Evolutionary conservation across 2,113 vertebrate species (phyloP).

Genomic region (Malurus elegans): DNA sequence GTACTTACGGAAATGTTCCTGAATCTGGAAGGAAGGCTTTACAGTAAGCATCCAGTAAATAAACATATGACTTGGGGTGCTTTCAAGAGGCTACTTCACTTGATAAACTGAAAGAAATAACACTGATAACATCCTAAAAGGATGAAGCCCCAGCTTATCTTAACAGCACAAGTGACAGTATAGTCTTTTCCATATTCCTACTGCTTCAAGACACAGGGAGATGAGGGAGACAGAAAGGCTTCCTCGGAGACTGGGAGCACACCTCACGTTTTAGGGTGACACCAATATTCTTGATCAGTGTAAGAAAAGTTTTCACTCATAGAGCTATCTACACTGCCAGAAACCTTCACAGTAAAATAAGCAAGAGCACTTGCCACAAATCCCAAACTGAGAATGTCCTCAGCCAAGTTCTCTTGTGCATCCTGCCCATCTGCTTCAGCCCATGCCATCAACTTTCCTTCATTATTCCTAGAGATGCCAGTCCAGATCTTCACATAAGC

Average conservation of each 20-base stretch:
- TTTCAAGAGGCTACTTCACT: not conserved
- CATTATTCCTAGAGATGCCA: not conserved
- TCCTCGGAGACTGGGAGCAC: not conserved
- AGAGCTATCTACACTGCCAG: not conserved
- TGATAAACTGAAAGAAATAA: not conserved
- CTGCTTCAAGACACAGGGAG: not conserved
- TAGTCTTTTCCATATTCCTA: not conserved
- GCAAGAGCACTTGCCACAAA: not conserved
- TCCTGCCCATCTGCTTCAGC: not conserved
- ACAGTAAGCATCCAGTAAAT: not conserved
- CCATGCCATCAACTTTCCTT: not conserved
- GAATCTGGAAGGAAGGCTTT: not conserved
- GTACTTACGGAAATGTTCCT: not conserved
- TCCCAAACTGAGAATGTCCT: not conserved
- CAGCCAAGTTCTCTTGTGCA: not conserved
- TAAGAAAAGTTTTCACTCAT: not conserved
- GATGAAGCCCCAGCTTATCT: not conserved
- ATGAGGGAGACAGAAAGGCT: not conserved
- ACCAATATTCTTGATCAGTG: not conserved
- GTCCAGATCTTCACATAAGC: not conserved
- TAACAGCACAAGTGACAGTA: not conserved
- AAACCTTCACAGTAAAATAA: not conserved
- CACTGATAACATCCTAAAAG: not conserved
- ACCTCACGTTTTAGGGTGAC: not conserved
- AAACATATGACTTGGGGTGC: not conserved